Conservation (phyloP, 2,113 vertebrate genomes). For the Mastomys natalensis region DNA sequence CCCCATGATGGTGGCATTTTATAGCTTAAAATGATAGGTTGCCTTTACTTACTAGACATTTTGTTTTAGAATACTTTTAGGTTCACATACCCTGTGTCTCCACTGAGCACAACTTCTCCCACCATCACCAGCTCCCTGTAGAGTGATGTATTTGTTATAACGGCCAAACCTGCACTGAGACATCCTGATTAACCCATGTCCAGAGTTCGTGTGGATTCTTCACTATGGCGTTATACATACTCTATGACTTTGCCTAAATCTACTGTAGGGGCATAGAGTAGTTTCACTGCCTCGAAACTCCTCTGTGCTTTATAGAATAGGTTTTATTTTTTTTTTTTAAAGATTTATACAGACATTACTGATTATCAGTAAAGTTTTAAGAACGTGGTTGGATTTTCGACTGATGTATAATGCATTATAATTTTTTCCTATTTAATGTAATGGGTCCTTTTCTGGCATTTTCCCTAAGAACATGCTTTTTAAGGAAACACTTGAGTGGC, state of each 20-base stretch:
- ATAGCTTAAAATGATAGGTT: neutral
- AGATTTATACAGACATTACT: neutral
- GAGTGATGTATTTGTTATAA: neutral
- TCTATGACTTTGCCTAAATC: neutral
- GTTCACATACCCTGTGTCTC: neutral
- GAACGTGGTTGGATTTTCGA: slow-evolving; percentile 47
- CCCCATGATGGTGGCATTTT: neutral
- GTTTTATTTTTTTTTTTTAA: neutral
- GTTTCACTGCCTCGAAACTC: neutral
- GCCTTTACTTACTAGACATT: neutral
- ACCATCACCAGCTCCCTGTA: neutral
- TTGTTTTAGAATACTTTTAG: neutral
- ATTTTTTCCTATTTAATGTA: slow-evolving; percentile 44
- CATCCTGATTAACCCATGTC: neutral
- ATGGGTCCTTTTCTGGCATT: slow-evolving; percentile 48
- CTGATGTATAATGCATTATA: neutral
- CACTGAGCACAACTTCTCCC: rapidly evolving
- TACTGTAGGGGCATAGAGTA: neutral
- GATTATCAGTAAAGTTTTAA: slow-evolving; percentile 48
- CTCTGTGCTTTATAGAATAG: neutral
- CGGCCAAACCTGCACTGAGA: neutral
- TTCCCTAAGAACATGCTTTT: slow-evolving; percentile 52
- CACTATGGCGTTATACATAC: no score
- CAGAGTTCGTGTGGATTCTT: neutral
- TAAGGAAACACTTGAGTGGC: slow-evolving; percentile 15